Evolutionary conservation across 2,888 invertebrate species (phyloP), one percentile per base, ranked within the genome.

Genomic region (Stenolophus ochropezus): DNA sequence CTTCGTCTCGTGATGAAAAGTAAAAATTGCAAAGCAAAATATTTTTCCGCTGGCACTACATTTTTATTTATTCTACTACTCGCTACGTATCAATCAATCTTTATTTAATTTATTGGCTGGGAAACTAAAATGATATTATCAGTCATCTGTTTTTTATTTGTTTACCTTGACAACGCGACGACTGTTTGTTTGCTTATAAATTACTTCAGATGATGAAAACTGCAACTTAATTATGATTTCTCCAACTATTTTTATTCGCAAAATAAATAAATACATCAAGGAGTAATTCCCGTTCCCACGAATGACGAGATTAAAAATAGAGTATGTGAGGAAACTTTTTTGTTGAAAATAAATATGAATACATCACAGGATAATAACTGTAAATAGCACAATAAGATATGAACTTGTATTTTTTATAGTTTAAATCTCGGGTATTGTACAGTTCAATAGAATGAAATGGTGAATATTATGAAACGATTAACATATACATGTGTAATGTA

Each of bases 141-240:
- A 25, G 61, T 61, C 25, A 61, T 25, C 61, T n/a, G 61, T 61
- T 25, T 25, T 61, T 61, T 27, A 23, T 61, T 61, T 61, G 61
- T 61, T 61, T 61, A 61, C 61, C 61, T 61, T 61, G 61, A 61
- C 61, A 56, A 56, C 56, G 11, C 56, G 56, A 21, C 21, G 23
- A n/a, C 23, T 14, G 25, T 61, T 58, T 61, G 25, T 61, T 61
- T 61, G 25, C 14, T 61, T 61, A 61, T 61, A 61, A 61, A 61
- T 25, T 61, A 61, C 61, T 25, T 61, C 14, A n/a, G 25, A 61
- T 61, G 61, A n/a, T 61, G 61, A 61, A 14, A 61, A 61, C 21
- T 14, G 23, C 61, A 56, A 56, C 20, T 25, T 25, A 61, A 61
- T 61, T 27, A 25, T 61, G 25, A 61, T 61, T 61, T 61, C 23